Evolutionary conservation across 2,797 vertebrate genomes (phyloP), one percentile per base, ranked within the genome.

Genomic region (Chaunax sp.): DNA sequence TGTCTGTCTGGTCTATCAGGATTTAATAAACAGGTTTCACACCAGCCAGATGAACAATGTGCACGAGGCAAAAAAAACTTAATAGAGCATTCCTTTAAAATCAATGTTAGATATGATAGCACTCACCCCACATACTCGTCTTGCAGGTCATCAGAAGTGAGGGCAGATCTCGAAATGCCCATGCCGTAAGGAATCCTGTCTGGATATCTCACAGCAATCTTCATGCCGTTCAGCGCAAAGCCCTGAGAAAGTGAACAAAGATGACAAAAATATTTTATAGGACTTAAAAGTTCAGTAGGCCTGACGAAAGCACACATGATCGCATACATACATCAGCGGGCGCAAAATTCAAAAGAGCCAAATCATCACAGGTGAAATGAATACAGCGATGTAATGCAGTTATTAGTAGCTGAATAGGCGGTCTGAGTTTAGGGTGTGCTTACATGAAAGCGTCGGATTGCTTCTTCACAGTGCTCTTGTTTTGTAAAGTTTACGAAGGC

Each of bases 401-500:
- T 50, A 26, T n/a, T n/a, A n/a, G n/a, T n/a, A n/a, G n/a, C n/a
- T n/a, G n/a, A n/a, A n/a, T n/a, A n/a, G n/a, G n/a, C n/a, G n/a
- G n/a, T n/a, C n/a, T n/a, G n/a, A n/a, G n/a, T n/a, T n/a, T n/a
- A 28, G 26, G 7, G 4, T 12, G 15, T 26, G 81, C 92, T 91
- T 69, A 95, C 95, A 72, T 96, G 64, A 52, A 94, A 84, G 0
- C 57, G 55, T 0, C 14, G 6, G 30, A 94, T 94, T 1, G 95
- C 95, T 11, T 79, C 84, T 16, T 95, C 90, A 5, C 94, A 94
- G 3, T 83, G 22, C 18, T 93, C 85, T 47, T 80, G 90, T 53
- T 69, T 82, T 15, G 85, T 90, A 73, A 84, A 96, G 90, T 96
- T 96, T 7, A 96, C 68, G 43, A 96, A 96, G 75, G 95, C 95